Evolutionary conservation across 2,797 vertebrate genomes (phyloP), one percentile per base, ranked within the genome.

Genomic region (Simalia tracyae): DNA sequence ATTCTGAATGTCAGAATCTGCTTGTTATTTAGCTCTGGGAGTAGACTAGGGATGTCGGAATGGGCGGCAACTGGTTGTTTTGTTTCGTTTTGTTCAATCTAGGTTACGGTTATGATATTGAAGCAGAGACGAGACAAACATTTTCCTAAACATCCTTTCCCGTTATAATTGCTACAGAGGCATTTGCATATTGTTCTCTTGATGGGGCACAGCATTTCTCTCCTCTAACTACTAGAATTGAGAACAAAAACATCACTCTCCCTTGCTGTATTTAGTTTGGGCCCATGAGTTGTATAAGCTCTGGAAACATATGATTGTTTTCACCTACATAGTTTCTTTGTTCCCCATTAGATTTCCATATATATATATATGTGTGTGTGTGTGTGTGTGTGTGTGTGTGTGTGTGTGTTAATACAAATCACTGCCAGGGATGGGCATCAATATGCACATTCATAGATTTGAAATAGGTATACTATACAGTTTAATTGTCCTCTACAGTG

Each of bases 271-370:
- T 64, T 84, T 90, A 84, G 28, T 63, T 63, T 85, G 76, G 42
- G 14, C 42, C 76, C 59, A 22, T 60, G 68, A 60, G 36, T 19
- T 28, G 12, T 81, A 6, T 59, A 81, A 59, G 9, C n/a, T 17
- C 24, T 85, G 50, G 17, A 61, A 22, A 64, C 28, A 54, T 7
- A 22, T 64, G 76, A 10, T 28, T 90, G 36, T 46, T 90, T 90
- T 17, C 42, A 22, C 57, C 60, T 14, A 24, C 19, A 22, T 64
- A 46, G 24, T 56, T 26, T 68, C 14, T 50, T 50, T 72, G 93
- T 94, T 95, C 72, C 61, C 91, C 8, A 12, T 88, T 87, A 92
- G 72, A 50, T 50, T 88, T n/a, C 14, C 42, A 26, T 50, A 92
- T 90, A 50, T 87, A 93, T 36, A 36, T 36, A 36, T 36, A 36